Evolutionary conservation across 2,113 vertebrate species (phyloP).

Genomic region (Bolborhynchus lineola): DNA sequence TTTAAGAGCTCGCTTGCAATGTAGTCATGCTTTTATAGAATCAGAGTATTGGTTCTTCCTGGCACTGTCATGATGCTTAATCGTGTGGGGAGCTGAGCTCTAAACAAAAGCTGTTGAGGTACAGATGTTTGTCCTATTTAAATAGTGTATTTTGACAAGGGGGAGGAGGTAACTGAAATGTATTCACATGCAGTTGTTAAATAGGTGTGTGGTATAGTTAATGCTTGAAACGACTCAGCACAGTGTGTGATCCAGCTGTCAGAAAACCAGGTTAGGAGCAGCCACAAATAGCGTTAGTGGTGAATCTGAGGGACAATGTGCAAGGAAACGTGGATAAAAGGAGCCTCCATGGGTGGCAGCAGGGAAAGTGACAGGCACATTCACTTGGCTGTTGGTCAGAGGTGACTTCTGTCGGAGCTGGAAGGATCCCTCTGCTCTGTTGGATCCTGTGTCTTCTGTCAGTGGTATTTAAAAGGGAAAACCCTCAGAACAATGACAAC

Average conservation of each 20-base stretch:
- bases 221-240: not conserved
- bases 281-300: not conserved
- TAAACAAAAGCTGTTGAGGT: slow-evolving; percentile 2
- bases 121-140: not conserved
- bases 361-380: not conserved
- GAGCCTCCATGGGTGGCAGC: not conserved
- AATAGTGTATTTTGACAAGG: slow-evolving; percentile 6
- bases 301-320: not conserved
- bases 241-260: not conserved
- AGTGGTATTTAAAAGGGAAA: not conserved
- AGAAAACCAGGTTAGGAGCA: not conserved
- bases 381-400: not conserved
- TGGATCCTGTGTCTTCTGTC: not conserved
- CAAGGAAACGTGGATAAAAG: not conserved
- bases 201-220: not conserved
- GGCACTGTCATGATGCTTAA: not conserved
- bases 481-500: fast-evolving
- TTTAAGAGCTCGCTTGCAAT: not conserved
- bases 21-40: not conserved
- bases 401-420: not conserved
- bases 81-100: not conserved
- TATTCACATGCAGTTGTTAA: not conserved
- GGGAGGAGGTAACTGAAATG: not conserved
- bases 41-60: not conserved
- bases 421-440: not conserved